A percentile compares a stretch with the other conserved stretches of the same genome.
Evolutionary conservation across 2,888 invertebrate species (phyloP).

Genomic region (Sepioteuthis lessoniana): DNA sequence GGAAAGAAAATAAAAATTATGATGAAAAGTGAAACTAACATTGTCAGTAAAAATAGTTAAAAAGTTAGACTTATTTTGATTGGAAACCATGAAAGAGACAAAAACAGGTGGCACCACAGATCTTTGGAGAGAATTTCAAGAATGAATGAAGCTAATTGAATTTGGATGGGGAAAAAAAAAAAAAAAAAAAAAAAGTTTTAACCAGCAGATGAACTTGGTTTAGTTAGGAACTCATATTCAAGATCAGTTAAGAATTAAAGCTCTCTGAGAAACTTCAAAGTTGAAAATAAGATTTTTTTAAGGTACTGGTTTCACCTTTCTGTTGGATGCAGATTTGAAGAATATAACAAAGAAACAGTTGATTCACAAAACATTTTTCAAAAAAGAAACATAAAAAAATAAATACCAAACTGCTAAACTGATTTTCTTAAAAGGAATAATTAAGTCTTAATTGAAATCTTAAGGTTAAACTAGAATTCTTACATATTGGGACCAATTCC

Average conservation of each 20-base stretch:
- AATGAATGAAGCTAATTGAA: background rate
- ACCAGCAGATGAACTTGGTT: background rate
- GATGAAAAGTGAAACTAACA: background rate
- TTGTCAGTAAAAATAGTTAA: background rate
- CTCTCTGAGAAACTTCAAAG: background rate
- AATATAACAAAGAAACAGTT: no score
- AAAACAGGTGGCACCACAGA: background rate
- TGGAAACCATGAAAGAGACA: background rate
- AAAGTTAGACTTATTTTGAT: background rate
- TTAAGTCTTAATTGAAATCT: no score
- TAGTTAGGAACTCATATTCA: background rate
- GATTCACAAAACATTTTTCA: no score
- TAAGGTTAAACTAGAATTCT: no score
- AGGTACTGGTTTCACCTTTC: no score
- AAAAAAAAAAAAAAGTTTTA: background rate
- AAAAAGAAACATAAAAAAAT: no score
- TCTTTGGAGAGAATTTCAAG: background rate
- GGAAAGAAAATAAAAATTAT: background rate
- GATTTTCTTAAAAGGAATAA: no score
- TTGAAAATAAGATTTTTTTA: background rate
- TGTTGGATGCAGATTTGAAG: no score
- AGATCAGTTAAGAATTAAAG: background rate
- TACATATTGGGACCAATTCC: background rate
- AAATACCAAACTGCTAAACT: no score
- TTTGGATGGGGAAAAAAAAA: background rate